These are phyloP conservation scores for Troides aeacus DNA, from an alignment of 2,888 invertebrate species.

Conservation along the genomic window DNA sequence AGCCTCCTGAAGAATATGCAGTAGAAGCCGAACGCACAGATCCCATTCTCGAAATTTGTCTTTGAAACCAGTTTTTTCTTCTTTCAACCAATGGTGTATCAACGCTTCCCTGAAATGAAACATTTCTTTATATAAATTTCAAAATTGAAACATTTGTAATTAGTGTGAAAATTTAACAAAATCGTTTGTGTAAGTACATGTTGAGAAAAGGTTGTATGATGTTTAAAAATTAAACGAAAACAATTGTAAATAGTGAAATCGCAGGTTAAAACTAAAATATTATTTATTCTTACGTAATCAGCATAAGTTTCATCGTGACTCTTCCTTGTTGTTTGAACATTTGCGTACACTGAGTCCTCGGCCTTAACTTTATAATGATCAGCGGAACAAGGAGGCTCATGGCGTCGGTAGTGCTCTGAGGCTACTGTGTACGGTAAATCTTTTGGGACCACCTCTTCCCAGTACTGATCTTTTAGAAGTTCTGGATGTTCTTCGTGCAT, in stretches of 20 bases:
- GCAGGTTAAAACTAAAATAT: background rate
- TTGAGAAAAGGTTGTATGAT: too few relatives aligned
- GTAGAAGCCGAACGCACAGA: slow-evolving; percentile 92
- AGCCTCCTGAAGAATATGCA: slow-evolving; percentile 87
- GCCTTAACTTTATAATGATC: slow-evolving; percentile 91
- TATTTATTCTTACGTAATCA: slow-evolving; percentile 86
- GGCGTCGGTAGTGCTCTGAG: slow-evolving; percentile 90
- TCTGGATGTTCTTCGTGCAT: slow-evolving; percentile 98
- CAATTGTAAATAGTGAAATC: too few relatives aligned
- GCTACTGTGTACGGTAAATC: slow-evolving; percentile 94
- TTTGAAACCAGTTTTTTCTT: slow-evolving; percentile 92
- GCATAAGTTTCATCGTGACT: slow-evolving; percentile 92
- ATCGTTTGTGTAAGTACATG: too few relatives aligned
- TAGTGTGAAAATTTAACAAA: too few relatives aligned
- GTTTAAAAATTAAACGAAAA: too few relatives aligned
- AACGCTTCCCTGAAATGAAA: slow-evolving; percentile 87
- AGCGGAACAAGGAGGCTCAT: slow-evolving; percentile 93
- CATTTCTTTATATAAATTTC: slow-evolving; percentile 12
- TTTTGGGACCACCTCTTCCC: slow-evolving; percentile 95
- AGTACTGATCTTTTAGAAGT: slow-evolving; percentile 93
- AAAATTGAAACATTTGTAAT: background rate
- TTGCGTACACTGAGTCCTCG: slow-evolving; percentile 91
- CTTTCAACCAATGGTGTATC: slow-evolving; percentile 93
- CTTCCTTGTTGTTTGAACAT: slow-evolving; percentile 85
- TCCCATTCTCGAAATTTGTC: slow-evolving; percentile 92